Evolutionary conservation across 1,140 invertebrate species (phyloP).

Genomic region (Teleogryllus occipitalis): DNA sequence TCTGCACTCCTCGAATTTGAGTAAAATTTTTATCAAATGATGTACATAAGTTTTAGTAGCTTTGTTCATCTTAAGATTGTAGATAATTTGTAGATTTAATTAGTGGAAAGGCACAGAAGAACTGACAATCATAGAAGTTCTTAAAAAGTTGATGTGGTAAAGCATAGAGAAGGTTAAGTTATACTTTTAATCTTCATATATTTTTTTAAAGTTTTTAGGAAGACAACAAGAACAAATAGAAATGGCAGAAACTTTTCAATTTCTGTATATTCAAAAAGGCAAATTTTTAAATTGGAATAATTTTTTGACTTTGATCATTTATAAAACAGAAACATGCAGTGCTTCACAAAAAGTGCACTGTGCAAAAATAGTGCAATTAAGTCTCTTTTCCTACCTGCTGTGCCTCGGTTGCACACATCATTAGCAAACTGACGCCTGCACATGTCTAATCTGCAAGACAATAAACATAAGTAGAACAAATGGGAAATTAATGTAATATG

Average conservation of each 20-base stretch:
- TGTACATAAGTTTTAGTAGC: too few relatives aligned
- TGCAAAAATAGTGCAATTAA: constrained; percentile 5
- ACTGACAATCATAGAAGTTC: neutral
- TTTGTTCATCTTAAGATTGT: too few relatives aligned
- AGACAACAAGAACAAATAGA: too few relatives aligned
- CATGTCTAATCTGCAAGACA: constrained; percentile 90
- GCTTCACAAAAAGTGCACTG: neutral
- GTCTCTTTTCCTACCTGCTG: constrained; percentile 60
- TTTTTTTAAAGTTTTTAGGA: too few relatives aligned
- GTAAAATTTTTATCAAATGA: too few relatives aligned
- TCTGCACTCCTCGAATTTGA: too few relatives aligned
- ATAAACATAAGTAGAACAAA: constrained; percentile 11
- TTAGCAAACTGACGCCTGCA: constrained; percentile 89
- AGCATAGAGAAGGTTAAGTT: neutral
- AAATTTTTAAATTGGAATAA: too few relatives aligned
- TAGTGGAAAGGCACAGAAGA: neutral
- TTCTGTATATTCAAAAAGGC: too few relatives aligned
- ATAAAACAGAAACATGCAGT: too few relatives aligned
- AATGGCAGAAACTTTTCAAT: too few relatives aligned
- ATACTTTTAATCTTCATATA: neutral
- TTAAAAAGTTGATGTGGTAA: neutral
- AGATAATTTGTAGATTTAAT: too few relatives aligned
- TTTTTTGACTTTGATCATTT: too few relatives aligned
- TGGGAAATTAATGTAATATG: neutral
- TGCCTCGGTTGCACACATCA: constrained; percentile 94